Base-by-base conservation (phyloP, 2,113 vertebrate genomes). In the Chascanopsetta lugubris region DNA sequence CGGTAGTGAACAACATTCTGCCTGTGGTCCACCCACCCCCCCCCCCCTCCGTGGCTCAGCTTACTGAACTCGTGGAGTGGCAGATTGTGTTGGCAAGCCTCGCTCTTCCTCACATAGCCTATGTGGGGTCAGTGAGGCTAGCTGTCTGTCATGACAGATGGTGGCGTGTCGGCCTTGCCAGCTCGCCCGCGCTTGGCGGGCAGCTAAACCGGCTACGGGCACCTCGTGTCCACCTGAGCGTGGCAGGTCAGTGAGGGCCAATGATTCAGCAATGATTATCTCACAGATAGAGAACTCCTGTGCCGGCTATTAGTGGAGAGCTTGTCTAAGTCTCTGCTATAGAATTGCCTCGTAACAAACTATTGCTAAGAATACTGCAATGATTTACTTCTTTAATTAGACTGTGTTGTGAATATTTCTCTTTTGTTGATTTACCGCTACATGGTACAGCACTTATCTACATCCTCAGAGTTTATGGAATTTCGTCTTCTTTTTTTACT, bases 71-170 rank as follows among this genome's bases (percentile, higher is more conserved):
- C 9, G 11, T 4, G 11, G 43, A 65, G 70, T 62, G 71, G 76
- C 83, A 79, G 83, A 72, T 65, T 80, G 76, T 29, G 59, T 29
- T 65, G 77, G 67, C 80, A 58, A 17, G 59, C 56, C 46, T 7
- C 5, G 48, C 48, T 61, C 74, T 77, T 70, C 59, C 65, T 65
- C 77, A 62, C 55, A 62, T 61, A 74, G 67, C 56, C 69, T 47
- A 17, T 25, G 69, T 40, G 68, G 61, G 79, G 77, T 86, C 77
- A 75, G 57, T 6, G 20, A 62, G 74, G 57, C 70, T 63, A 60
- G 38, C 70, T 69, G 56, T 58, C 67, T 75, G 58, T 73, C 32
- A 3, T 75, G 70, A 73, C 79, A 83, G 79, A 84, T 83, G 82
- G 82, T 45, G 47, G 76, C 38, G 45, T 30, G 63, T 12, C 54